A percentile compares a stretch with the other conserved stretches of the same genome.
Conservation (phyloP, 2,113 vertebrate genomes). For the Grantiella picta region DNA sequence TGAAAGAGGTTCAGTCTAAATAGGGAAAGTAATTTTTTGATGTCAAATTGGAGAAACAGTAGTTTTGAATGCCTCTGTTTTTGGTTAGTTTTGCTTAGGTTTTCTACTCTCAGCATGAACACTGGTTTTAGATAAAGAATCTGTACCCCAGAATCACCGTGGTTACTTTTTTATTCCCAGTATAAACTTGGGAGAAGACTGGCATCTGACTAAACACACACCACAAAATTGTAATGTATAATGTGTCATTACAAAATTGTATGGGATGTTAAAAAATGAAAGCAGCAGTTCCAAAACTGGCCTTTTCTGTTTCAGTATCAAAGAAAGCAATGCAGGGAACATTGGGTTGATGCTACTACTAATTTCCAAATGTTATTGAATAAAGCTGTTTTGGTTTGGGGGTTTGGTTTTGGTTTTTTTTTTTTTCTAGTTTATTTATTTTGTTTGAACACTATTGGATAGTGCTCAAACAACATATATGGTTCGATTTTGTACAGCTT, state of each 20-base stretch:
- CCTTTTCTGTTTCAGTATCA: background rate
- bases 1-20: background rate
- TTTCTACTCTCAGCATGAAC: background rate
- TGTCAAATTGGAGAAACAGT: background rate
- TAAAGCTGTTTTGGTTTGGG: background rate
- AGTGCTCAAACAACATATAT: background rate
- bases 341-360: background rate
- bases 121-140: background rate
- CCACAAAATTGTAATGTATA: background rate
- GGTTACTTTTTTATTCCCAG: background rate
- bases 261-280: background rate
- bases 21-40: background rate
- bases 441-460: background rate
- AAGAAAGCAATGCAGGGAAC: background rate
- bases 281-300: background rate
- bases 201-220: background rate
- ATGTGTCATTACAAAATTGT: background rate
- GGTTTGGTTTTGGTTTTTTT: rapidly evolving
- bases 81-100: background rate
- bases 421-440: background rate
- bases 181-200: background rate
- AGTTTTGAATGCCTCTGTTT: background rate
- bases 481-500: background rate
- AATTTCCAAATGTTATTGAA: background rate
- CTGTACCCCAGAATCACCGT: background rate